A percentile compares a stretch with the other conserved stretches of the same genome.
phyloP scores from a whole-genome alignment of 2,888 invertebrate genomes.

The Erynnis tages region DNA sequence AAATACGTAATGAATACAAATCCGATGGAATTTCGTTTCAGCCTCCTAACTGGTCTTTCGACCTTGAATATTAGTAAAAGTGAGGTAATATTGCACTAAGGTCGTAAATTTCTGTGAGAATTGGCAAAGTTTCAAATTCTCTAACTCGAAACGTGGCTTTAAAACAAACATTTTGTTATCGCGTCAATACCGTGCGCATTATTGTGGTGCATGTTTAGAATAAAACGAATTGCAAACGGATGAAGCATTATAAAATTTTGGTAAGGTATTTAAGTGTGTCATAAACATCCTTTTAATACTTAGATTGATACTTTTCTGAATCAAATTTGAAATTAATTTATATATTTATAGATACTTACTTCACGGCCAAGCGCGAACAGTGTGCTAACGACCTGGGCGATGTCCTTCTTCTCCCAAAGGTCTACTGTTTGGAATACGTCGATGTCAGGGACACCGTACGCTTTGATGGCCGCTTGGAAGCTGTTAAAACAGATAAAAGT shows the following conservation, averaged over 20 bases:
- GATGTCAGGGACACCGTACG: conserved; percentile 93
- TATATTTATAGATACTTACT: conserved; percentile 70
- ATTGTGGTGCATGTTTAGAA: conserved; percentile 37
- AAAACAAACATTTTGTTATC: conserved; percentile 62
- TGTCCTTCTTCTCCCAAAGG: conserved; percentile 96
- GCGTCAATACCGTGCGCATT: conserved; percentile 43
- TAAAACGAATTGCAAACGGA: conserved; percentile 33
- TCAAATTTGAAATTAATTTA: no score
- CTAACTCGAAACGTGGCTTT: conserved; percentile 55
- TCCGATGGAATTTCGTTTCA: conserved; percentile 16
- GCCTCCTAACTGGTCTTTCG: conserved; percentile 36
- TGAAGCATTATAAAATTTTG: neutral
- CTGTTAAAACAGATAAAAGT: conserved; percentile 42
- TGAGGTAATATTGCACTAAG: conserved; percentile 73
- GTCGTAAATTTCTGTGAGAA: conserved; percentile 67
- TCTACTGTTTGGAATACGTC: conserved; percentile 99
- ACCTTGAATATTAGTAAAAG: conserved; percentile 75
- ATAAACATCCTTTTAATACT: no score
- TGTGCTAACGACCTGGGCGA: conserved; percentile 91
- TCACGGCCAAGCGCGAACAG: conserved; percentile 92
- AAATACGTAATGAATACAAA: neutral
- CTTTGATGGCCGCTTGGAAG: conserved; percentile 93
- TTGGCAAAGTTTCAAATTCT: conserved; percentile 68
- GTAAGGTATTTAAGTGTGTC: neutral
- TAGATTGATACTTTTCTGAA: no score